Base-by-base conservation (phyloP, 2,888 invertebrate species). In the Cyrtodaria siliqua region DNA sequence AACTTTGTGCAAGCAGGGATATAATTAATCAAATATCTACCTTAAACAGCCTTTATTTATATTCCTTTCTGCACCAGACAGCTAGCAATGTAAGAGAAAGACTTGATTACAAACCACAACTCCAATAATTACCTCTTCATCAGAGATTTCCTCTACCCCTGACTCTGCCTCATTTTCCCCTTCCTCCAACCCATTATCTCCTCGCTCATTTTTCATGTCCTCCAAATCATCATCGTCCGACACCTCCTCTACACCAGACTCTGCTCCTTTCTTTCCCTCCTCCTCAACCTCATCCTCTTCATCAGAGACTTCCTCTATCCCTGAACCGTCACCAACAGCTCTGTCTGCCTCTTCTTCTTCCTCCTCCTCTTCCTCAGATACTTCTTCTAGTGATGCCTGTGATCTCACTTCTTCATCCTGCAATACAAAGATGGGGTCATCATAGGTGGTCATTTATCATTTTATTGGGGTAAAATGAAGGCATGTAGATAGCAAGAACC, bases 71-170 rank as follows among this genome's bases (percentile, higher is more conserved):
- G n/a, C n/a, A n/a, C n/a, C n/a, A n/a, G n/a, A n/a, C n/a, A n/a
- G n/a, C n/a, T n/a, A n/a, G n/a, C n/a, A n/a, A n/a, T n/a, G n/a
- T n/a, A n/a, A n/a, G n/a, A n/a, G n/a, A n/a, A n/a, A n/a, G n/a
- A n/a, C n/a, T n/a, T n/a, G n/a, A n/a, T n/a, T n/a, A n/a, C n/a
- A n/a, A n/a, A n/a, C n/a, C n/a, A n/a, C n/a, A n/a, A n/a, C n/a
- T 33, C 12, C n/a, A n/a, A n/a, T n/a, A 33, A 33, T 33, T 27
- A 38, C 42, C 9, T 69, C 73, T 55, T 78, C 73, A 12, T 78
- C 78, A 23, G 72, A 72, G 1, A 69, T 69, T 42, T 76, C 83
- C 9, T 74, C 74, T 59, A 84, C 76, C 20, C 76, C 78, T 20
- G 61, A 69, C 20, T 78, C 74, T 9, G 50, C 73, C 14, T 75